Evolutionary conservation across 2,888 invertebrate species (phyloP), one percentile per base, ranked within the genome.

Genomic region (Pantelozetes paolii): DNA sequence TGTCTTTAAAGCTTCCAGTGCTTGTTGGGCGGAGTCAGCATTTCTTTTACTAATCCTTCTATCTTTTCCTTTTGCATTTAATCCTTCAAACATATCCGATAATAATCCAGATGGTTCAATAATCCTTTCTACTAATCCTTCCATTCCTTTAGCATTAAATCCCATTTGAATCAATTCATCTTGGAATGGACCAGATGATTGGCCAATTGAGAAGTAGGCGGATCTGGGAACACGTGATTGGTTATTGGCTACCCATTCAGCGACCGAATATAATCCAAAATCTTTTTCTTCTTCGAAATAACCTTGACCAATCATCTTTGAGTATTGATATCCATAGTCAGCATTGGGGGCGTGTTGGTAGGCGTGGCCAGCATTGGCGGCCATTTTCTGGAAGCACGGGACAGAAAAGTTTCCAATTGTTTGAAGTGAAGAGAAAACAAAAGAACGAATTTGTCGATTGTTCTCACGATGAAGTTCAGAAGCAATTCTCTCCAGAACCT

Each of bases 401-500:
- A 76, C 71, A 15, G 79, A 77, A 13, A 77, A 75, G 62, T 78
- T 77, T 62, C 79, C 80, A 6, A 80, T 73, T 28, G 75, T 76
- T n/a, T 77, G 74, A 67, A 82, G 74, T 48, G 81, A 77, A 57
- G 79, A 78, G 77, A 79, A 79, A 71, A 82, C 78, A 78, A 79
- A 82, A 48, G 79, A 77, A 48, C 78, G 78, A 18, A 83, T 79
- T 67, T 82, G 80, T 15, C 78, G 77, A 76, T 79, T 79, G 28
- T 76, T 76, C 70, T 81, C 81, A 67, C 77, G 77, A 80, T 81
- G 81, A n/a, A 82, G 79, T 62, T 78, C 76, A 48, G 79, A 75
- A 20, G 83, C 83, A 18, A 84, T 74, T 74, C 81, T 79, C 76
- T 83, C 80, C 72, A 82, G 78, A 32, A 81, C 76, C 40, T 80